phyloP scores from a whole-genome alignment of 1,140 invertebrate genomes.

The Bombus picipes region DNA sequence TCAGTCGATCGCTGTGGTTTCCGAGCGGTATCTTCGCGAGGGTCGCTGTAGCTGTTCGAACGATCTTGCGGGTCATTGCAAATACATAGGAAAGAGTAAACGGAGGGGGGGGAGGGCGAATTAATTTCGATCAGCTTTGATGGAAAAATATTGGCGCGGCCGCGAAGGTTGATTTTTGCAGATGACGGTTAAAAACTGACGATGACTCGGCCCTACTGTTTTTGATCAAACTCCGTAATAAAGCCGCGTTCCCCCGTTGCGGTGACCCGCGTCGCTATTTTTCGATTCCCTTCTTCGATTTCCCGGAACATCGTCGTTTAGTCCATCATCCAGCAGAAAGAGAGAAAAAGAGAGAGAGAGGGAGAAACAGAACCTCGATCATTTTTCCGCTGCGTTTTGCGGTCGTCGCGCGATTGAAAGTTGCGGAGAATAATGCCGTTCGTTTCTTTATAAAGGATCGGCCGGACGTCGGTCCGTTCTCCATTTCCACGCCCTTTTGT shows the following conservation, averaged over 20 bases:
- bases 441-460: not conserved
- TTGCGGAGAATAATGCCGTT: not conserved
- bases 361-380: no score
- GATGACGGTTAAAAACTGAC: constrained; percentile 8
- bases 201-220: constrained; percentile 4
- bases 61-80: no score
- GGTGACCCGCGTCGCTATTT: constrained; percentile 27
- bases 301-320: no score
- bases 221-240: constrained; percentile 24
- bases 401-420: not conserved
- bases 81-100: not conserved
- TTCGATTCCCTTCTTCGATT: not conserved
- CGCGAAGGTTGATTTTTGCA: constrained; percentile 5
- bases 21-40: no score
- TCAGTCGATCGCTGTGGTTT: no score
- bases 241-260: not conserved
- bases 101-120: not conserved
- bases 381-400: not conserved
- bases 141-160: not conserved
- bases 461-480: not conserved
- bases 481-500: not conserved
- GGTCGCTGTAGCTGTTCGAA: no score
- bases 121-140: not conserved
- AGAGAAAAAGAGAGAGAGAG: no score
- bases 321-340: not conserved